A percentile compares a stretch with the other conserved stretches of the same genome.
Evolutionary conservation across 1,140 invertebrate species (phyloP).

Genomic region (Zaprionus lachaisei): DNA sequence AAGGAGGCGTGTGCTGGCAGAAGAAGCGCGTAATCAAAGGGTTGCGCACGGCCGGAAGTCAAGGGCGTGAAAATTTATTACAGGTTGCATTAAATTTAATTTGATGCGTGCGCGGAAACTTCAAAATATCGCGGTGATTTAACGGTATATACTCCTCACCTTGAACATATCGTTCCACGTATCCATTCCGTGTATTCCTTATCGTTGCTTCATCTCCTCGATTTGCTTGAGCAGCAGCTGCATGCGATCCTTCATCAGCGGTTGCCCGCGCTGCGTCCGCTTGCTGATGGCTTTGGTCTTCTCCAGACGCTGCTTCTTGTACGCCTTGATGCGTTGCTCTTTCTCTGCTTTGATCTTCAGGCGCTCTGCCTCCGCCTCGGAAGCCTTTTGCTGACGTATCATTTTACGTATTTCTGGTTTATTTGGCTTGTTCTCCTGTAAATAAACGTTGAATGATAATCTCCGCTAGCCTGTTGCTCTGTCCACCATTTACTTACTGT

Average conservation of each 20-base stretch:
- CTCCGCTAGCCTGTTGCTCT: background rate
- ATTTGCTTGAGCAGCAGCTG: slow-evolving; percentile 78
- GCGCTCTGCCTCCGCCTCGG: slow-evolving; percentile 56
- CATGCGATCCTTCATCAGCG: slow-evolving; percentile 83
- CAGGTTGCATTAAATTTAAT: slow-evolving; percentile 83
- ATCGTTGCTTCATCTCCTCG: slow-evolving; percentile 73
- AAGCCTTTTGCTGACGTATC: slow-evolving; percentile 62
- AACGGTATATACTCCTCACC: background rate
- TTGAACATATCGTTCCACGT: background rate
- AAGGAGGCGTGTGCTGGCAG: background rate
- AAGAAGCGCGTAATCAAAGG: slow-evolving; percentile 60
- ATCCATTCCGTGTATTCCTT: background rate
- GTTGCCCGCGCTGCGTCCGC: slow-evolving; percentile 73
- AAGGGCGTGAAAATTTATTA: slow-evolving; percentile 79
- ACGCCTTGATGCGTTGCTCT: slow-evolving; percentile 65
- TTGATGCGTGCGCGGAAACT: slow-evolving; percentile 63
- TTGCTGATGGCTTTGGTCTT: slow-evolving; percentile 77
- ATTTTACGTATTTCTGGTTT: slow-evolving; percentile 64
- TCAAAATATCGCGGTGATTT: slow-evolving; percentile 8
- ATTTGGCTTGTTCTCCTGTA: slow-evolving; percentile 63
- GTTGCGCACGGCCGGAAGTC: slow-evolving; percentile 71
- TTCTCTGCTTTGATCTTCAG: slow-evolving; percentile 62
- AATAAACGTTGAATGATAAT: background rate
- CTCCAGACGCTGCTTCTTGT: slow-evolving; percentile 76
- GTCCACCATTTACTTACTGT: slow-evolving; percentile 23